Evolutionary conservation across 2,888 invertebrate genomes (phyloP), one percentile per base, ranked within the genome.

Genomic region (Eilema sororculum): DNA sequence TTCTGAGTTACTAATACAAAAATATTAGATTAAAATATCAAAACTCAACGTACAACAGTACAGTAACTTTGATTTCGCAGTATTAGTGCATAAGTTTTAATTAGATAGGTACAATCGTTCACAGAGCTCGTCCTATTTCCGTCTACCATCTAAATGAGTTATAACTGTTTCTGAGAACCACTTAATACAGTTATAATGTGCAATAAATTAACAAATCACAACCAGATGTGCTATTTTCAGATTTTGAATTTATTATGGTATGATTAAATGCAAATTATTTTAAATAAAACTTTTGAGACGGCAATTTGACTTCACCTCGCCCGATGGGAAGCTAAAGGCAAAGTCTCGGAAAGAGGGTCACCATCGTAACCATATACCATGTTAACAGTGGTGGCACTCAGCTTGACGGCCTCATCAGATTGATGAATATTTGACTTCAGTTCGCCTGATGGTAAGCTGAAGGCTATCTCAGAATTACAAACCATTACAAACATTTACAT

Each of bases 131-230:
- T 73, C 75, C 74, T 82, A 84, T 80, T 82, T 83, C 78, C 83
- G 83, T 85, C 80, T 72, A 78, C 79, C 84, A 84, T 88, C 86
- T 86, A 84, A 85, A 87, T 90, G 89, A 90, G 85, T 89, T 89
- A 89, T 86, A 84, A 82, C 82, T 72, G 77, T 83, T 89, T 88
- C 90, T 75, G 74, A 83, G 89, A 89, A 89, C 73, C 75, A 74
- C 75, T 78, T 79, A 78, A 73, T 78, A 71, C 65, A 72, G 76
- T 81, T 81, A 77, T 76, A 82, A 82, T 73, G 65, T 61, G 78
- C 68, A 77, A 80, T 82, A 82, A 82, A 82, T 82, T 82, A 75
- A 78, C 73, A 73, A 73, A 80, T 79, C 75, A 79, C 74, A 75
- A 72, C 72, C 71, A 67, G 64, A 58, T 28, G 28, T 69, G 73